phyloP scores from a whole-genome alignment of 2,888 invertebrate species.

The Gortyna flavago region DNA sequence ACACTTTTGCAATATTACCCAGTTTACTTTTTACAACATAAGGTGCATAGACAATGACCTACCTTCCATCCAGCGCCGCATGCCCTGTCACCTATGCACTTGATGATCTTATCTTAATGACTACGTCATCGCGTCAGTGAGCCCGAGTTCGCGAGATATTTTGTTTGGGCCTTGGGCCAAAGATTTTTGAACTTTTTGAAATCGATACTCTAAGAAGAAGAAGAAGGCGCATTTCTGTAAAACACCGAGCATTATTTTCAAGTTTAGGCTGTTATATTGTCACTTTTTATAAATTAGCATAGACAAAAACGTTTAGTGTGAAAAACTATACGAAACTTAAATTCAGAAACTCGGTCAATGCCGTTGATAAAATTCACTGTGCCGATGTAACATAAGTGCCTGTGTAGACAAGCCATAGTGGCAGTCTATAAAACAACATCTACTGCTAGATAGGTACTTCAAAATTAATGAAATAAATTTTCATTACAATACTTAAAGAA shows the following conservation, averaged over 20 bases:
- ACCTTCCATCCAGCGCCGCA: neutral
- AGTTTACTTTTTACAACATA: neutral
- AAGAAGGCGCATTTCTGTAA: conserved; percentile 11
- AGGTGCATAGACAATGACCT: neutral
- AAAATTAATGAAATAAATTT: neutral
- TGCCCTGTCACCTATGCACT: neutral
- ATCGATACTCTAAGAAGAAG: neutral
- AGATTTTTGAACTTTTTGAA: neutral
- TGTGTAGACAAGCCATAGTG: conserved; percentile 30
- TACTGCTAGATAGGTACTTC: neutral
- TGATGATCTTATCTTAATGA: neutral
- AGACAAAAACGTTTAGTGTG: conserved; percentile 33
- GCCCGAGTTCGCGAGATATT: too few relatives aligned
- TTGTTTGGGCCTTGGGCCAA: neutral
- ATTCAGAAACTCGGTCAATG: conserved; percentile 63
- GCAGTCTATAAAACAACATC: neutral
- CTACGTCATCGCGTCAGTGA: neutral
- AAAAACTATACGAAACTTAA: conserved; percentile 45
- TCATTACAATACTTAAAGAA: neutral
- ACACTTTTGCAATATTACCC: neutral
- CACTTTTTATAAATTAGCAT: conserved; percentile 25
- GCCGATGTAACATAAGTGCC: conserved; percentile 39
- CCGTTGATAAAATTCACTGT: conserved; percentile 50
- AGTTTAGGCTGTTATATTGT: neutral
- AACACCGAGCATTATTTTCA: conserved; percentile 1